These are phyloP conservation scores for Lophochroa leadbeateri DNA, from an alignment of 2,113 vertebrate species.

Conservation along the genomic window DNA sequence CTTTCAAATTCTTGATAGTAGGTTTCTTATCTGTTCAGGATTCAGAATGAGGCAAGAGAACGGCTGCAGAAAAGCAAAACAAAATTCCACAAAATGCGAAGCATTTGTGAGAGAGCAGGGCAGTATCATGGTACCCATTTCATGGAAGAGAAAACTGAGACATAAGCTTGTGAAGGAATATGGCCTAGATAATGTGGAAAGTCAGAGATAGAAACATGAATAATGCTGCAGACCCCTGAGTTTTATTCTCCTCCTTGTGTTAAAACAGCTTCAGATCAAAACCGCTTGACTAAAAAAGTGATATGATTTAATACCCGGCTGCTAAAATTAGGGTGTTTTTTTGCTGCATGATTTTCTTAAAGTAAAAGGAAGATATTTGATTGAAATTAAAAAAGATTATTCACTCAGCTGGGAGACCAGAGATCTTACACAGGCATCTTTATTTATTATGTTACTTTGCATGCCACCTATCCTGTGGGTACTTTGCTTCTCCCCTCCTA, in stretches of 20 bases:
- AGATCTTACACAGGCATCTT: neutral
- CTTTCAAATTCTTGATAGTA: neutral
- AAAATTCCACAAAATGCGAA: neutral
- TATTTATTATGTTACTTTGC: neutral
- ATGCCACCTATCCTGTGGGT: neutral
- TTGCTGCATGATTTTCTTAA: neutral
- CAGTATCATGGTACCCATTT: neutral
- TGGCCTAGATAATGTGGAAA: neutral
- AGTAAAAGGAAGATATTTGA: neutral
- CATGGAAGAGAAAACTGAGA: neutral
- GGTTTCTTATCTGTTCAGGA: neutral
- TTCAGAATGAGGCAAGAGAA: neutral
- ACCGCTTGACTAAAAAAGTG: neutral
- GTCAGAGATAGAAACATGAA: neutral
- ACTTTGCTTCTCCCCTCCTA: neutral
- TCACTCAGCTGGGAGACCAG: neutral
- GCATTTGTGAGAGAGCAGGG: rapidly evolving
- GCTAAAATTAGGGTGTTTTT: neutral
- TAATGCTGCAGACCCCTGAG: neutral
- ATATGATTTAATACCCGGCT: neutral
- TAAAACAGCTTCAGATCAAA: neutral
- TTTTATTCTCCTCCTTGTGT: neutral
- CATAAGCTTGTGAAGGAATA: neutral
- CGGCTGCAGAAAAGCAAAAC: neutral
- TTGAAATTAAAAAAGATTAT: neutral